Evolutionary conservation across 2,113 vertebrate genomes (phyloP).

Genomic region (Pteropus alecto): DNA sequence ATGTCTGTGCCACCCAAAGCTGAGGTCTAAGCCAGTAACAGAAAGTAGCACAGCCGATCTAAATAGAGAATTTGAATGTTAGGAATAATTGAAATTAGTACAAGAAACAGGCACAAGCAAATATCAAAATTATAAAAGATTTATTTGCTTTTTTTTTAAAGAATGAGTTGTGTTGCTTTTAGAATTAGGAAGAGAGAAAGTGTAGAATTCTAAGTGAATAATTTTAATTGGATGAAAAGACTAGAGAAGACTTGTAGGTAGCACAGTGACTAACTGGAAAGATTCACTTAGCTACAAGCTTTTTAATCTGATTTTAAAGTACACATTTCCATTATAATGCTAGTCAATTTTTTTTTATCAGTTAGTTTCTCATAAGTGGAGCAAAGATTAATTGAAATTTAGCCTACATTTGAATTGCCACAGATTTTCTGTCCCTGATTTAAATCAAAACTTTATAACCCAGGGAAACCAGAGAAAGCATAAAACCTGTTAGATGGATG

Average conservation of each 20-base stretch:
- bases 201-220: background rate
- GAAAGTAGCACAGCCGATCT: background rate
- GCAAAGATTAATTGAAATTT: conserved; percentile 19
- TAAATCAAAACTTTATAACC: background rate
- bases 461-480: background rate
- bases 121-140: background rate
- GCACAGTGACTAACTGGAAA: background rate
- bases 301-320: conserved; percentile 24
- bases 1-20: background rate
- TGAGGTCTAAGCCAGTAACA: background rate
- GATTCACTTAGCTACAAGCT: background rate
- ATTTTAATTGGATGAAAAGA: background rate
- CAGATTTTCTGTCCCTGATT: background rate
- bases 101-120: background rate
- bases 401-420: background rate
- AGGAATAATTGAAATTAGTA: background rate
- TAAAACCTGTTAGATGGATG: background rate
- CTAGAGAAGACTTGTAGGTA: background rate
- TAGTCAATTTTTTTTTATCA: background rate
- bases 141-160: background rate
- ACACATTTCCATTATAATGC: background rate
- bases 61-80: background rate
- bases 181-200: background rate
- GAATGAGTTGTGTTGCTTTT: conserved; percentile 25
- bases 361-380: background rate